Evolutionary conservation across 2,888 invertebrate genomes (phyloP).

Genomic region (Chelonus formosanus): DNA sequence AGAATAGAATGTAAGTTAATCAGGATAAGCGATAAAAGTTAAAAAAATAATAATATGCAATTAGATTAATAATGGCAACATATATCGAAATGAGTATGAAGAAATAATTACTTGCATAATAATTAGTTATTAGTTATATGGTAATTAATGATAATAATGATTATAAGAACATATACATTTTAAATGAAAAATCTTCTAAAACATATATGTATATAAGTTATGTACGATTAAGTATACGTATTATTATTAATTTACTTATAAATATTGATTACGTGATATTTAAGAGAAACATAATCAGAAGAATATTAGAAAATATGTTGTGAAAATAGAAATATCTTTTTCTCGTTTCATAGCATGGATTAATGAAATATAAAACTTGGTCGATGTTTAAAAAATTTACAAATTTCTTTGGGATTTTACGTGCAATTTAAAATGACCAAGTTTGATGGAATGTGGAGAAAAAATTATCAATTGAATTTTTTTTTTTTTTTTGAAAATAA

Average conservation of each 20-base stretch:
- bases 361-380: slow-evolving; percentile 18
- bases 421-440: too few species aligned
- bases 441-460: too few species aligned
- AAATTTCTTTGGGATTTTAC: too few species aligned
- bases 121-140: slow-evolving; percentile 17
- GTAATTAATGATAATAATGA: slow-evolving; percentile 27
- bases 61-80: background rate
- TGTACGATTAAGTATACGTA: background rate
- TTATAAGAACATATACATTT: slow-evolving; percentile 28
- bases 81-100: too few species aligned
- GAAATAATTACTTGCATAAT: slow-evolving; percentile 34
- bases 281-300: slow-evolving; percentile 57
- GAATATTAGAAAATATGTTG: slow-evolving; percentile 26
- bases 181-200: background rate
- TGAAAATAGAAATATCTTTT: slow-evolving; percentile 1
- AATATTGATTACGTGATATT: slow-evolving; percentile 58
- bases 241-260: background rate
- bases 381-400: too few species aligned
- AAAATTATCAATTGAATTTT: too few species aligned
- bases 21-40: slow-evolving; percentile 27
- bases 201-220: slow-evolving; percentile 9
- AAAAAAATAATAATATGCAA: slow-evolving; percentile 16
- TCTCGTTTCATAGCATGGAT: slow-evolving; percentile 49
- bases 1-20: background rate
- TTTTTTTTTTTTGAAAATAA: too few species aligned